These are phyloP conservation scores for Etia nguti DNA, from an alignment of 2,113 vertebrate species.

Conservation along the genomic window DNA sequence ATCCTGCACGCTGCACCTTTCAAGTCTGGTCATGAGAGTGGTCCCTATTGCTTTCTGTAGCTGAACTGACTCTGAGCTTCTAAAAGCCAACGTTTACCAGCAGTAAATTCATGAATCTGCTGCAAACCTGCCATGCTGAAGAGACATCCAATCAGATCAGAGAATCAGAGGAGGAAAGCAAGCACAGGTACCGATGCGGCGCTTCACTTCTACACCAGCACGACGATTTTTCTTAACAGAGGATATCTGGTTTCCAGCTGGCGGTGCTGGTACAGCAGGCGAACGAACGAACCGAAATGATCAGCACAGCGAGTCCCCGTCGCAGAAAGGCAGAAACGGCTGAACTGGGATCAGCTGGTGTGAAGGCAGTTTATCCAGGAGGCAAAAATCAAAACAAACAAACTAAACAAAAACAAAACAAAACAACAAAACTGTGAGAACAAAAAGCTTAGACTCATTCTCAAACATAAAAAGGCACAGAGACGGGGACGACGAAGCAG, in stretches of 20 bases:
- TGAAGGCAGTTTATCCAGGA: constrained; percentile 27
- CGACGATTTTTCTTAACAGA: neutral
- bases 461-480: constrained; percentile 61
- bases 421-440: neutral
- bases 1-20: neutral
- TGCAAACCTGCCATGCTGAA: neutral
- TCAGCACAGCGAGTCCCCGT: neutral
- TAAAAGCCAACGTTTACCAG: neutral
- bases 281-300: neutral
- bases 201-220: neutral
- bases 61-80: neutral
- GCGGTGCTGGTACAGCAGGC: neutral
- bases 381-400: neutral
- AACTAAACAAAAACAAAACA: neutral
- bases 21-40: neutral
- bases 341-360: constrained; percentile 42
- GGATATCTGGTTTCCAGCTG: neutral
- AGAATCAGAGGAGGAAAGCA: neutral
- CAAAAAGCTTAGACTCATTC: neutral
- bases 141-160: neutral
- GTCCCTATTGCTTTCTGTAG: neutral
- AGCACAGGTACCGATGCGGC: neutral
- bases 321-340: constrained; percentile 5
- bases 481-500: neutral
- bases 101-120: neutral